Evolutionary conservation across 2,888 invertebrate genomes (phyloP).

Genomic region (Ligdia adustata): DNA sequence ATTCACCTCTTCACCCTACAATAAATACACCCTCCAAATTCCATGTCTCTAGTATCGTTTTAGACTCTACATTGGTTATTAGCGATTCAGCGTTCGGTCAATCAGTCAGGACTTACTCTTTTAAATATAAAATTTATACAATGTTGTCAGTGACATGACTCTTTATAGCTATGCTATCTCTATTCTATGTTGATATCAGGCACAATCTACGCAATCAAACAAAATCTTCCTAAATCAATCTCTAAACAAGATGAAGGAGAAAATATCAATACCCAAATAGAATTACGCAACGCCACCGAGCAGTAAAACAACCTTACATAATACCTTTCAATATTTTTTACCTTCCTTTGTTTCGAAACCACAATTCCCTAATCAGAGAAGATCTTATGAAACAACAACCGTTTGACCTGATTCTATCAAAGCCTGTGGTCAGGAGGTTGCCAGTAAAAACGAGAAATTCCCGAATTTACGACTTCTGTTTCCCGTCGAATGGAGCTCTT

Average conservation of each 20-base stretch:
- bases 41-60: too few species aligned
- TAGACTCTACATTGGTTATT: too few species aligned
- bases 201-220: too few species aligned
- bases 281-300: background rate
- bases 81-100: too few species aligned
- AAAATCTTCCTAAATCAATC: background rate
- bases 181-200: too few species aligned
- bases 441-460: constrained; percentile 28
- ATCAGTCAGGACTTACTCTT: too few species aligned
- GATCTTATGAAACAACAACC: constrained; percentile 36
- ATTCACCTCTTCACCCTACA: too few species aligned
- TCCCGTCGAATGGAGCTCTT: constrained; percentile 30
- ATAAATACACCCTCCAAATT: too few species aligned
- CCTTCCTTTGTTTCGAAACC: constrained; percentile 26
- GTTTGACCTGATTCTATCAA: constrained; percentile 36
- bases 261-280: background rate
- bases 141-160: too few species aligned
- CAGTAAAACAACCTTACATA: background rate
- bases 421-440: constrained; percentile 30
- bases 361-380: constrained; percentile 28
- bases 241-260: background rate
- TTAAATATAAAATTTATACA: too few species aligned
- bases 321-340: constrained; percentile 10
- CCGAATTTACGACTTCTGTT: constrained; percentile 34
- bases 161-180: too few species aligned